Evolutionary conservation across 2,113 vertebrate genomes (phyloP), one percentile per base, ranked within the genome.

Genomic region (Rafetus swinhoei): DNA sequence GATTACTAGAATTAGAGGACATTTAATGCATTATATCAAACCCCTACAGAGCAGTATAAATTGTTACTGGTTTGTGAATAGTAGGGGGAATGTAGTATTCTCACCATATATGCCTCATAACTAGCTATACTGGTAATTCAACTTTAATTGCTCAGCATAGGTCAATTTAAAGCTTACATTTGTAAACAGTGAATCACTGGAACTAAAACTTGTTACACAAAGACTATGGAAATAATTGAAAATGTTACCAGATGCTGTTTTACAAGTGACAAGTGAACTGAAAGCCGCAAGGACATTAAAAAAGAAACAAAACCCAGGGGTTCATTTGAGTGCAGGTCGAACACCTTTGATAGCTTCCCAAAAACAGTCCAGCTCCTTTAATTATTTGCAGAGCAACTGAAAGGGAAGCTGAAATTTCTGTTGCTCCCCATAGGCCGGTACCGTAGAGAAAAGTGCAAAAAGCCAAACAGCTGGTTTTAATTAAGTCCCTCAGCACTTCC

Each of bases 371-470:
- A 84, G 60, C 35, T 85, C 85, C 45, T 54, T 87, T 92, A 79
- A 95, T 90, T 81, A 22, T 2, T 84, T 82, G 79, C 1, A 0
- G 15, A 85, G 81, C 69, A 80, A 92, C 90, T 76, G 53, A 88
- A 90, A 94, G 83, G 79, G 86, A 87, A 1, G 57, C 54, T 90
- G 62, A 83, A 54, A 84, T n/a, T 86, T 93, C 93, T 92, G 65
- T 83, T 82, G 87, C 84, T 83, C 82, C 22, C 9, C 4, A 18
- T 3, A 57, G 82, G 57, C 21, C 52, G 35, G 25, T 16, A 27
- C 88, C 76, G 93, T 92, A 89, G 74, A 19, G 62, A 85, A 79
- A 81, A 88, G n/a, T 81, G 81, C 88, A 82, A 85, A 69, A 83
- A 95, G 89, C 29, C 53, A 80, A 92, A 72, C 52, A 74, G 79